Evolutionary conservation across 2,113 vertebrate genomes (phyloP).

Genomic region (Trogon surrucura): DNA sequence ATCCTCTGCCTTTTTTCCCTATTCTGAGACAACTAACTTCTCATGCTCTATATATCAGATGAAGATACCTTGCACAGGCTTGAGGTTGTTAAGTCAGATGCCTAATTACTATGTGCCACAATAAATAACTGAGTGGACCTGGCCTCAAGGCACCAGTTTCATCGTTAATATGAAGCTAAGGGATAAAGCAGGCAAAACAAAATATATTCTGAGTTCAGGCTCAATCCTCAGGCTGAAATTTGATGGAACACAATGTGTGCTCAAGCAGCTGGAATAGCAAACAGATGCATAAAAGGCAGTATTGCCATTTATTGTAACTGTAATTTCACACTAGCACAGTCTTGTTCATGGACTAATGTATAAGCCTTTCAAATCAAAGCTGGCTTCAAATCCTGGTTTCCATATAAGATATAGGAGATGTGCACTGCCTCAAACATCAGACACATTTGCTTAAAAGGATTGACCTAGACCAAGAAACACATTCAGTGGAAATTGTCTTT

Average conservation of each 20-base stretch:
- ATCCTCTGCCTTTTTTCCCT: not conserved
- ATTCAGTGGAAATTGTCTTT: not conserved
- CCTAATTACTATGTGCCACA: not conserved
- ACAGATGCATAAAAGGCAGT: not conserved
- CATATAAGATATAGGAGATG: not conserved
- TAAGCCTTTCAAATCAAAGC: not conserved
- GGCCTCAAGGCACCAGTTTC: not conserved
- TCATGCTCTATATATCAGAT: fast-evolving
- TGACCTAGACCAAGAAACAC: not conserved
- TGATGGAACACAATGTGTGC: not conserved
- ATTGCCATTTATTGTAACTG: not conserved
- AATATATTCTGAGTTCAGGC: not conserved
- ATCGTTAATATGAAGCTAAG: fast-evolving
- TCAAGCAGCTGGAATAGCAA: not conserved
- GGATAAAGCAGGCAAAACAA: not conserved
- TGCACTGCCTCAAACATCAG: not conserved
- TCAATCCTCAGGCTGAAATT: not conserved
- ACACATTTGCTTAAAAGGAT: not conserved
- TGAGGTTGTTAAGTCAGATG: not conserved
- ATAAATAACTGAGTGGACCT: not conserved
- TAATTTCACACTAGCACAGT: not conserved
- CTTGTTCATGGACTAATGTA: fast-evolving
- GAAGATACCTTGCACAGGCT: not conserved
- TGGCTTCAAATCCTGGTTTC: not conserved
- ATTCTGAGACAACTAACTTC: not conserved